Conservation (phyloP, 2,113 vertebrate species). For the Phycodurus eques region DNA sequence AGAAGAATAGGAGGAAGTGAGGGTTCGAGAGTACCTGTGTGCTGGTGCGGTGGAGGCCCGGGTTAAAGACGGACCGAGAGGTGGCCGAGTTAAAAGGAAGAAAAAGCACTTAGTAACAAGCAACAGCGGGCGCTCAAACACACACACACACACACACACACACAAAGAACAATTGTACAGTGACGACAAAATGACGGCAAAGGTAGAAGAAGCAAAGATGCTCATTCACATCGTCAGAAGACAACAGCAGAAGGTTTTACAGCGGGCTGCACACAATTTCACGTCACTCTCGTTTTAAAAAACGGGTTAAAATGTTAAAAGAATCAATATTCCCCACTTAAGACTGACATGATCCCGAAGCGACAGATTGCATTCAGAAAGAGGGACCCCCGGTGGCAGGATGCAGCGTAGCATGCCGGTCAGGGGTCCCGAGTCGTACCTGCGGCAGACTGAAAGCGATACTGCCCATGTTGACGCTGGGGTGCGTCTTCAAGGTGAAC, state of each 20-base stretch:
- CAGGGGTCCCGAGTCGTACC: constrained; percentile 67
- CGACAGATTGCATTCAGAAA: not conserved
- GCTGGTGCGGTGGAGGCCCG: constrained; percentile 39
- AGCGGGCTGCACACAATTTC: too few relatives aligned
- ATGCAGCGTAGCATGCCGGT: not conserved
- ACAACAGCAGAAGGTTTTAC: too few relatives aligned
- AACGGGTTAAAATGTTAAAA: too few relatives aligned
- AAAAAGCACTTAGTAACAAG: constrained; percentile 49
- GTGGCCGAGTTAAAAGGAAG: constrained; percentile 46
- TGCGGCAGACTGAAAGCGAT: constrained; percentile 94
- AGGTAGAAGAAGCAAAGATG: not conserved
- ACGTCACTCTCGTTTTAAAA: too few relatives aligned
- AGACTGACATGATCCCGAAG: not conserved
- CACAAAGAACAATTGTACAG: not conserved
- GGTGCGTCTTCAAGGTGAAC: constrained; percentile 85
- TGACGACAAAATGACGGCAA: not conserved
- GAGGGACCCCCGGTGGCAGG: not conserved
- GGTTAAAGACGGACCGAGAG: constrained; percentile 57
- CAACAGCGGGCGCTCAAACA: constrained; percentile 33
- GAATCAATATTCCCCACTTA: too few relatives aligned
- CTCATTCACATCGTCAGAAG: too few relatives aligned
- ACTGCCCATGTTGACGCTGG: constrained; percentile 76
- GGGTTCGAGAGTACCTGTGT: constrained; percentile 64
- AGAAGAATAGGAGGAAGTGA: constrained; percentile 40
- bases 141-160: constrained; percentile 17